A percentile compares a stretch with the other conserved stretches of the same genome.
These are phyloP conservation scores for Margarornis squamiger DNA, from an alignment of 2,797 vertebrate genomes.

Conservation along the genomic window DNA sequence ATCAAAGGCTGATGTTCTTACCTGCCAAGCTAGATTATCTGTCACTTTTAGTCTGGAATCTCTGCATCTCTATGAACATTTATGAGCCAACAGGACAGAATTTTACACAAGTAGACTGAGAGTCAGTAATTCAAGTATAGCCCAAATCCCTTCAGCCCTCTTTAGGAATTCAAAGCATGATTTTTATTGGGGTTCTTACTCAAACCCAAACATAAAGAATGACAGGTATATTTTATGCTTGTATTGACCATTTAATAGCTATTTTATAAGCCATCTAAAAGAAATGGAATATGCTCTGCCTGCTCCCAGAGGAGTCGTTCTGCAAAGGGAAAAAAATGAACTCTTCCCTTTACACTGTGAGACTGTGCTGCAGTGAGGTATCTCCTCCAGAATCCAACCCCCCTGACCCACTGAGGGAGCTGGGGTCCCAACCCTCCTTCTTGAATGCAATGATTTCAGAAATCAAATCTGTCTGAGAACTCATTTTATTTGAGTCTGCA, in stretches of 20 bases:
- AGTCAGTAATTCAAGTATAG: not conserved
- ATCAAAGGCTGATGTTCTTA: not conserved
- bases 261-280: not conserved
- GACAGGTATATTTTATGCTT: not conserved
- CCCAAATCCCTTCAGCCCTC: not conserved
- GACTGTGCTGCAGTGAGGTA: not conserved
- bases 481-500: not conserved
- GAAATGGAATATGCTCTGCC: not conserved
- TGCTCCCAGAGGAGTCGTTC: not conserved
- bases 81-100: not conserved
- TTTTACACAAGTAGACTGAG: not conserved
- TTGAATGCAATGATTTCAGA: not conserved
- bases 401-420: not conserved
- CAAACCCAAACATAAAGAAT: not conserved
- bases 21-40: not conserved
- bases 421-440: not conserved
- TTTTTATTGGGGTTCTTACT: not conserved
- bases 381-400: fast-evolving
- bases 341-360: not conserved
- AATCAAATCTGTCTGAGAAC: not conserved
- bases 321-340: not conserved
- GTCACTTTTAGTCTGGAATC: not conserved
- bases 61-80: not conserved
- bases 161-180: not conserved
- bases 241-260: not conserved